These are phyloP conservation scores for Drosophila lacicola DNA, from an alignment of 2,888 invertebrate genomes.

Conservation along the genomic window DNA sequence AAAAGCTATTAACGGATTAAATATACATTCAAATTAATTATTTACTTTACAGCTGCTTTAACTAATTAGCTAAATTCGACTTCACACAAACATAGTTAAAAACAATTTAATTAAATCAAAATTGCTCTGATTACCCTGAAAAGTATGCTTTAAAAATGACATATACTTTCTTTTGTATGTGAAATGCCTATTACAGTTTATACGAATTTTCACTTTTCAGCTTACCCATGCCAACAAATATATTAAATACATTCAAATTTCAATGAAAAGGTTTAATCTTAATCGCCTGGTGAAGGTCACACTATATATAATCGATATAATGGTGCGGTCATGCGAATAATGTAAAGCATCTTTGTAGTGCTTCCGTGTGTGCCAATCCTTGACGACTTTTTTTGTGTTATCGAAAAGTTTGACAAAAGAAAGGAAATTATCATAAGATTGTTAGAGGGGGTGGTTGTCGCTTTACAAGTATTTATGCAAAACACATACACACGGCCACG, in stretches of 20 bases:
- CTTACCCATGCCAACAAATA: slow-evolving; percentile 7
- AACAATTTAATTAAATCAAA: too few relatives aligned
- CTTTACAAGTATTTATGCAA: slow-evolving; percentile 59
- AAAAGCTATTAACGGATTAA: too few relatives aligned
- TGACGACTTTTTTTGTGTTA: slow-evolving; percentile 47
- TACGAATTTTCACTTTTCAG: not conserved
- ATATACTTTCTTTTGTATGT: not conserved
- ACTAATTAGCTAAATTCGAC: too few relatives aligned
- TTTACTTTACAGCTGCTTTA: too few relatives aligned
- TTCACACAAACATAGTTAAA: too few relatives aligned
- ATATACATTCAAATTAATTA: too few relatives aligned
- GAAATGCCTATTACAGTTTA: not conserved
- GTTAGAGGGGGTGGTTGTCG: slow-evolving; percentile 32
- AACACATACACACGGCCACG: slow-evolving; percentile 16
- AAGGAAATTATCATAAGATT: slow-evolving; percentile 71
- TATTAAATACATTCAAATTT: not conserved
- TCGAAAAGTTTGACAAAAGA: slow-evolving; percentile 65
- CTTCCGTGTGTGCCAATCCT: slow-evolving; percentile 44
- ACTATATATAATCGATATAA: slow-evolving; percentile 49
- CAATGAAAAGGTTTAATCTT: slow-evolving; percentile 29
- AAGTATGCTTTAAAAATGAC: slow-evolving; percentile 4
- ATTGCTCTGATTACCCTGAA: not conserved
- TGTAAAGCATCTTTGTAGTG: slow-evolving; percentile 40
- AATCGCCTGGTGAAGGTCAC: slow-evolving; percentile 40
- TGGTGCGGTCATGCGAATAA: slow-evolving; percentile 54